Evolutionary conservation across 1,140 invertebrate genomes (phyloP), one percentile per base, ranked within the genome.

Genomic region (Popillia japonica): DNA sequence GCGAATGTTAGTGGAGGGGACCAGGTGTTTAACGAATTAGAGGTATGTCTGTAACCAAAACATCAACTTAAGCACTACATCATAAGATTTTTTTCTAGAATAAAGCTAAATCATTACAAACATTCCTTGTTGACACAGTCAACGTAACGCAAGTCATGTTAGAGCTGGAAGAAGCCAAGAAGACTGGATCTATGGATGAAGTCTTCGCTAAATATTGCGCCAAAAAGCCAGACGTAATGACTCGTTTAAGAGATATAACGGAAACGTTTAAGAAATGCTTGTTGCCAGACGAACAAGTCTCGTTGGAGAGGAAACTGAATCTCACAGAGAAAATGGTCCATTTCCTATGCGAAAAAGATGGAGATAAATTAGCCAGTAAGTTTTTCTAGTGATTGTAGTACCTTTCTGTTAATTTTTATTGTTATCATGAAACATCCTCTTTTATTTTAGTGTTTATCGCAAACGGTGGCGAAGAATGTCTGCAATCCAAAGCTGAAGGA

Each of bases 291-390:
- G 93, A 95, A 84, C 86, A 85, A 14, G 87, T 88, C 8, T 90
- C 88, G 61, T 87, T 90, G 7, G 88, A 90, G 59, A 90, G 90
- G 0, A 84, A 93, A 2, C 83, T 90, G 73, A 92, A 93, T 77
- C 89, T 95, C 11, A 90, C 91, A 0, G 88, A 92, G 6, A 90
- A 92, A 8, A 81, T 95, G 0, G 82, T 92, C 0, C 89, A 91
- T 41, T 96, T 95, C 81, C 87, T 92, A 20, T 95, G 94, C 83
- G 90, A 88, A 74, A 94, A 93, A 79, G 93, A 94, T 80, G 94
- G 94, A 6, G 94, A 95, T 85, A 90, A 93, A 80, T 93, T 96
- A 82, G 94, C 94, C 2, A 88, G 93, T 94, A 87, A 89, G 92
- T 91, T 48, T 48, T 48, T 48, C 3, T 48, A n/a, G n/a, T 6